Base-by-base conservation (phyloP, 2,113 vertebrate genomes). In the Nothoprocta pentlandii region DNA sequence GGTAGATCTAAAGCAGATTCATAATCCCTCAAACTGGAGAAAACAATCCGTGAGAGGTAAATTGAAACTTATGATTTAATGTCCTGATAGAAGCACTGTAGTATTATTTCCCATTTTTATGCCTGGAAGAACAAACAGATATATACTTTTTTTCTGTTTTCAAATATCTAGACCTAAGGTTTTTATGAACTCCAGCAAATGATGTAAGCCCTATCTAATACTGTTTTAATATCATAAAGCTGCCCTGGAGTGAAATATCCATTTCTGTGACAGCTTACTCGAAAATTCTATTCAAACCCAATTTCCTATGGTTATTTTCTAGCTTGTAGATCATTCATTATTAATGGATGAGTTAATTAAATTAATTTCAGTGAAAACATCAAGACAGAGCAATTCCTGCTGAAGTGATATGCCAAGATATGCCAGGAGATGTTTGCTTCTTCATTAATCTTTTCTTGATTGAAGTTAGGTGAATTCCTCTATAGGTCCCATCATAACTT, bases 321-420 rank as follows among this genome's bases (percentile, higher is more conserved):
- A 73, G 85, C 34, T 93, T 96, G 93, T 90, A 95, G 62, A 90
- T 88, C 66, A 94, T 93, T 94, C 68, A 94, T 95, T 96, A 93
- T 96, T 97, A 97, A 97, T 93, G 68, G 66, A 66, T 92, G 69
- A 88, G 64, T 95, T 96, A 96, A 96, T 96, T 91, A 95, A 94
- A 95, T 93, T 95, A 95, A 95, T 95, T 95, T 94, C 61, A 81
- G 80, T 90, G 64, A 81, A 90, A 96, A 91, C 71, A 44, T 92
- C 80, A 85, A 92, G 90, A 86, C 47, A 75, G 64, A 95, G 69
- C 0, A 7, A 86, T 84, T 87, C 66, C 53, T 90, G 44, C 95
- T 81, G 76, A 83, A 73, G 66, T 93, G 79, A 95, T 93, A 80
- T 78, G 81, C 68, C 75, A 89, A 79, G 81, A 90, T 83, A 87